These are phyloP conservation scores for Microcaecilia unicolor DNA, from an alignment of 2,797 vertebrate genomes.

Conservation along the genomic window DNA sequence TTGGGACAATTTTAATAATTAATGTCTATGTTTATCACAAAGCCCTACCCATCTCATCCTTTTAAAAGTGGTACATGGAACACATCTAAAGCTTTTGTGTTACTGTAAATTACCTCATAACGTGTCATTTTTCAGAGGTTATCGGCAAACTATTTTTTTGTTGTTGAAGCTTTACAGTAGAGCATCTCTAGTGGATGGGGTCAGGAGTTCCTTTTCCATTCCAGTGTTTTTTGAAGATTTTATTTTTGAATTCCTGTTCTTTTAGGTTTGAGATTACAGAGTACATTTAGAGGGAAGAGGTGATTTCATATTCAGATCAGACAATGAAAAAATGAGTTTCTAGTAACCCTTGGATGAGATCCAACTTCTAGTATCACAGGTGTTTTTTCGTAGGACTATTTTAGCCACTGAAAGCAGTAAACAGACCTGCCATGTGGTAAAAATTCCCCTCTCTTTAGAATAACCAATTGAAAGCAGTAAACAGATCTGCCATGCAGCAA, in stretches of 20 bases:
- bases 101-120: too few relatives aligned
- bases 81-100: too few relatives aligned
- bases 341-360: not conserved
- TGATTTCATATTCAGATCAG: not conserved
- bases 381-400: not conserved
- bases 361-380: not conserved
- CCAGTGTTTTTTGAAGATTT: too few relatives aligned
- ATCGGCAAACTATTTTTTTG: too few relatives aligned
- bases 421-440: too few relatives aligned
- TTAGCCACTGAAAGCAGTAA: slow-evolving; percentile 3
- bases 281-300: not conserved
- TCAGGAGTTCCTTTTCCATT: too few relatives aligned
- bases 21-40: slow-evolving; percentile 22
- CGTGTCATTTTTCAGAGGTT: too few relatives aligned
- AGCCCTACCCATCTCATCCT: slow-evolving; percentile 26
- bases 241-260: not conserved
- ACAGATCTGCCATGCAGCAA: too few relatives aligned
- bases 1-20: slow-evolving; percentile 33
- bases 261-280: slow-evolving; percentile 7
- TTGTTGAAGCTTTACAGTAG: too few relatives aligned
- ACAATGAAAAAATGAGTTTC: not conserved
- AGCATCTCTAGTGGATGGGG: too few relatives aligned
- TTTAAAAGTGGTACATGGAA: slow-evolving; percentile 8
- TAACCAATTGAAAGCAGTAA: slow-evolving; percentile 1
- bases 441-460: slow-evolving; percentile 10